These are phyloP conservation scores for Pipra filicauda DNA, from an alignment of 2,113 vertebrate genomes.

Conservation along the genomic window DNA sequence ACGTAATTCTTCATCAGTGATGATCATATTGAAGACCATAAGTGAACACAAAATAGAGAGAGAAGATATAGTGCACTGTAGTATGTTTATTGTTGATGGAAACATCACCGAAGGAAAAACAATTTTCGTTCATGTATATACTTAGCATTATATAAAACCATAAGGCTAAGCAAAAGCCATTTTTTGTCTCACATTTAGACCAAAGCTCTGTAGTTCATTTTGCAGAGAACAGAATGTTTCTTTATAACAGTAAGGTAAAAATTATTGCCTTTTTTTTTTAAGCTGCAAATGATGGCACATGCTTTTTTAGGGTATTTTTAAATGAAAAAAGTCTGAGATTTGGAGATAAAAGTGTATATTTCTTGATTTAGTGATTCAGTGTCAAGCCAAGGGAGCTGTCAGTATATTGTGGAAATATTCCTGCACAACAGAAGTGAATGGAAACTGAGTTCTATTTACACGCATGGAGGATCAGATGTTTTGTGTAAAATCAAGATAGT, in stretches of 20 bases:
- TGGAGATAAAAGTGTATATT: not conserved
- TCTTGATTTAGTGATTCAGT: not conserved
- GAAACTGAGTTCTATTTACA: not conserved
- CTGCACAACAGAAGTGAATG: not conserved
- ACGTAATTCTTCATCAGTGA: not conserved
- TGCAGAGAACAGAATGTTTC: not conserved
- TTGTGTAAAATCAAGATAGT: not conserved
- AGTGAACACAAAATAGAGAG: not conserved
- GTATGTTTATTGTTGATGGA: not conserved
- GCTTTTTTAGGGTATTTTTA: not conserved
- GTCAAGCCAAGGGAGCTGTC: not conserved
- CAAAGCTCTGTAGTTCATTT: not conserved
- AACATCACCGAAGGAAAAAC: not conserved
- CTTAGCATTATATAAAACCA: not conserved
- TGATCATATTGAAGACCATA: not conserved
- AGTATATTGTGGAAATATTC: not conserved
- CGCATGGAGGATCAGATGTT: not conserved
- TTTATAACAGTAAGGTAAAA: not conserved
- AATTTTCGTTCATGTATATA: not conserved
- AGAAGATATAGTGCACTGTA: not conserved
- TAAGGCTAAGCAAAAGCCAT: not conserved
- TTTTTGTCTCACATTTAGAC: not conserved
- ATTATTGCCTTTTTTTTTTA: not conserved
- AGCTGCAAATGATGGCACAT: not conserved
- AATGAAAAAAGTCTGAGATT: not conserved